phyloP scores from a whole-genome alignment of 2,797 vertebrate genomes.

The Passerculus sandwichensis region DNA sequence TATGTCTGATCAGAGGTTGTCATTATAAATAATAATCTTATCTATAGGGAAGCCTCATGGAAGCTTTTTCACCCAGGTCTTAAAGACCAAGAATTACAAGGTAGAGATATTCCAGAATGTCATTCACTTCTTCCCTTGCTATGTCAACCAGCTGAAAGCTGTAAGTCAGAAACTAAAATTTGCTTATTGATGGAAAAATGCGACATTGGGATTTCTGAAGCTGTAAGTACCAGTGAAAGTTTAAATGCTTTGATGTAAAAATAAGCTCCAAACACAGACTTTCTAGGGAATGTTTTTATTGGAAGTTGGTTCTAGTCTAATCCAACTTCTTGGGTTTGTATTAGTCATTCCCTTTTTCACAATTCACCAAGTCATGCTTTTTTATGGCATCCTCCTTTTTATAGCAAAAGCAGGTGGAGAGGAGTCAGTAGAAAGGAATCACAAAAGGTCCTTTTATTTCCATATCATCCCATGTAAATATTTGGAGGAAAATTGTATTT shows the following conservation, averaged over 20 bases:
- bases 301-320: not conserved
- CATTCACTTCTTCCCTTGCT: not conserved
- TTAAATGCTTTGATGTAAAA: not conserved
- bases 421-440: not conserved
- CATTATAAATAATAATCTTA: not conserved
- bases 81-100: not conserved
- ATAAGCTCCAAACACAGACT: not conserved
- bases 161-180: not conserved
- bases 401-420: not conserved
- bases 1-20: not conserved
- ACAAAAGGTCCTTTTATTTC: not conserved
- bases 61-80: not conserved
- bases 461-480: not conserved
- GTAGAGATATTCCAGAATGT: not conserved
- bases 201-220: not conserved
- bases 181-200: not conserved
- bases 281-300: not conserved
- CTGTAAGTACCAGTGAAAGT: not conserved
- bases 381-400: not conserved
- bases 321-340: not conserved
- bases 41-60: not conserved
- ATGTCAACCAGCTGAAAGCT: conserved; percentile 1
- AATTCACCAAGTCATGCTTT: not conserved
- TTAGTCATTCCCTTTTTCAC: conserved; percentile 16
- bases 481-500: not conserved